Base-by-base conservation (phyloP, 2,888 invertebrate species). In the Agrenia bidenticulata region DNA sequence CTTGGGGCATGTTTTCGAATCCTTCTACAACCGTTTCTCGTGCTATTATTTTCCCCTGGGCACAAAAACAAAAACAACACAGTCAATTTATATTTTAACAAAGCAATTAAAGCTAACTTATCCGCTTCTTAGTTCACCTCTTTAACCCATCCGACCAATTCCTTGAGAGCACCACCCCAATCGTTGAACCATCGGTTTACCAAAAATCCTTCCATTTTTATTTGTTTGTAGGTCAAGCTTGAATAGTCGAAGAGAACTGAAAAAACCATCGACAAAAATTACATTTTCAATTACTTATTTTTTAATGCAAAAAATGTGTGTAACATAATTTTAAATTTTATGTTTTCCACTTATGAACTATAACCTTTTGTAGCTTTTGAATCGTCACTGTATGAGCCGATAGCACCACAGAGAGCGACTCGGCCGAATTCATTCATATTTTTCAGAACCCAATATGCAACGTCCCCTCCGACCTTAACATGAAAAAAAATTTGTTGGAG, bases 1-100 rank as follows among this genome's bases (percentile, higher is more conserved):
- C 88, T 55, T 86, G 82, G 1, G 87, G 86, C 84, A 87, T 86
- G 74, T 88, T 88, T 70, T 88, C 87, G 79, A 90, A 89, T 1
- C 89, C 89, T 66, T 87, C 80, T 1, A 87, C 87, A 1, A 87
- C 78, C 53, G 88, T 88, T 79, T 90, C 90, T 69, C 82, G 82
- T 77, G 86, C 86, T 77, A 86, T 85, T 13, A 90, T 76, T 80
- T 88, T 89, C 45, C 88, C 89, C 81, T 82, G 75, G 11, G n/a
- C 78, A 77, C 17, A 42, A 61, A 21, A n/a, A 49, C 17, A 11
- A 39, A 15, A 17, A 19, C 4, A 45, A 45, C n/a, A 45, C 45
- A 45, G 15, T 45, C 24, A 42, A 24, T 13, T 50, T 45, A 9
- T 19, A 32, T 32, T 32, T 32, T 32, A 32, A 32, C n/a, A n/a